These are phyloP conservation scores for Drosophila bipectinata DNA, from an alignment of 1,140 invertebrate genomes.

Conservation along the genomic window DNA sequence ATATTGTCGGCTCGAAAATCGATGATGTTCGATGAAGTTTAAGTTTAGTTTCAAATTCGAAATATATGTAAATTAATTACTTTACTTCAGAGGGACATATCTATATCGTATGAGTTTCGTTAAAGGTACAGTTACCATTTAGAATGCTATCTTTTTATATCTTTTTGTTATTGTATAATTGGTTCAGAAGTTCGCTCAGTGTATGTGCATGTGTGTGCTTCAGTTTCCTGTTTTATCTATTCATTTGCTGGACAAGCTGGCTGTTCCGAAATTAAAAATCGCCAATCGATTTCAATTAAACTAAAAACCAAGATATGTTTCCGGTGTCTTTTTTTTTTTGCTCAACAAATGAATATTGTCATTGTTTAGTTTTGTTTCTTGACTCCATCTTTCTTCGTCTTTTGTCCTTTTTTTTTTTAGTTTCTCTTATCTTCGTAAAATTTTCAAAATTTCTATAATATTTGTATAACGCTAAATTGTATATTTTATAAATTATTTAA, in stretches of 20 bases:
- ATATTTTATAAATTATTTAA: constrained; percentile 34
- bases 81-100: constrained; percentile 16
- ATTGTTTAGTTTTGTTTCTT: constrained; percentile 11
- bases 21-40: constrained; percentile 29
- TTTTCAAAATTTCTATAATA: constrained; percentile 39
- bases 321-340: constrained; percentile 8
- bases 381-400: too few relatives aligned
- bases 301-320: constrained; percentile 43
- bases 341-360: constrained; percentile 61
- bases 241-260: background rate
- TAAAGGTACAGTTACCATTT: constrained; percentile 61
- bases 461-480: constrained; percentile 31
- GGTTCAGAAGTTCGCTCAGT: constrained; percentile 50
- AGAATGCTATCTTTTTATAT: constrained; percentile 48
- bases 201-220: constrained; percentile 23
- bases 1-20: constrained; percentile 61
- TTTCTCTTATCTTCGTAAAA: constrained; percentile 5
- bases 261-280: background rate
- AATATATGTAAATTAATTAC: constrained; percentile 10
- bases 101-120: constrained; percentile 33
- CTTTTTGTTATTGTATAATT: constrained; percentile 62
- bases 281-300: background rate
- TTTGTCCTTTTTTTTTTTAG: constrained; percentile 6
- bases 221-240: constrained; percentile 18
- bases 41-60: constrained; percentile 5